A percentile compares a stretch with the other conserved stretches of the same genome.
Evolutionary conservation across 1,140 invertebrate species (phyloP).

Genomic region (Drosophila grimshawi): DNA sequence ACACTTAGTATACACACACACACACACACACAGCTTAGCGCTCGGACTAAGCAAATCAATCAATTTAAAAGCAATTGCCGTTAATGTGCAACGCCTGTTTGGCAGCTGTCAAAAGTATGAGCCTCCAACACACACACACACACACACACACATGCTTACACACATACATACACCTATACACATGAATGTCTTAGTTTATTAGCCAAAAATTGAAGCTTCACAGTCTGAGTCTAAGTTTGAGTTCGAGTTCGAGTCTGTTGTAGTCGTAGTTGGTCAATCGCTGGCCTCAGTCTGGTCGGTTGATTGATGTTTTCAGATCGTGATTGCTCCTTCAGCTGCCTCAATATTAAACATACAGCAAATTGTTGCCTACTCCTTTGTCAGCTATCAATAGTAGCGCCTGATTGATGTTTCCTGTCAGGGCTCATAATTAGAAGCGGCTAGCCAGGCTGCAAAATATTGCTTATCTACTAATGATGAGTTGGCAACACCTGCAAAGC

Average conservation of each 20-base stretch:
- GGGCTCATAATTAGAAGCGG: constrained; percentile 20
- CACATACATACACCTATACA: background rate
- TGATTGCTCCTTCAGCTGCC: constrained; percentile 17
- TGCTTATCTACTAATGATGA: background rate
- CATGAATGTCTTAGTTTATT: constrained; percentile 35
- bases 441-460: constrained; percentile 15
- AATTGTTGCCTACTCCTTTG: constrained; percentile 20
- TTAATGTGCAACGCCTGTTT: constrained; percentile 80
- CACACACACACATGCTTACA: background rate
- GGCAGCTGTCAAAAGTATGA: constrained; percentile 68
- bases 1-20: background rate
- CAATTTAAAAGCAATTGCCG: constrained; percentile 82
- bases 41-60: constrained; percentile 73
- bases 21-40: constrained; percentile 48
- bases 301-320: constrained; percentile 48
- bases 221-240: constrained; percentile 4
- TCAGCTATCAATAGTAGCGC: constrained; percentile 8
- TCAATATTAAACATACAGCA: constrained; percentile 8
- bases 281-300: constrained; percentile 9
- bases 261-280: background rate
- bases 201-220: constrained; percentile 17
- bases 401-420: constrained; percentile 39
- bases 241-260: background rate
- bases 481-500: background rate
- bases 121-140: constrained; percentile 1